Evolutionary conservation across 2,797 vertebrate species (phyloP).

Genomic region (Lophotriccus pileatus): DNA sequence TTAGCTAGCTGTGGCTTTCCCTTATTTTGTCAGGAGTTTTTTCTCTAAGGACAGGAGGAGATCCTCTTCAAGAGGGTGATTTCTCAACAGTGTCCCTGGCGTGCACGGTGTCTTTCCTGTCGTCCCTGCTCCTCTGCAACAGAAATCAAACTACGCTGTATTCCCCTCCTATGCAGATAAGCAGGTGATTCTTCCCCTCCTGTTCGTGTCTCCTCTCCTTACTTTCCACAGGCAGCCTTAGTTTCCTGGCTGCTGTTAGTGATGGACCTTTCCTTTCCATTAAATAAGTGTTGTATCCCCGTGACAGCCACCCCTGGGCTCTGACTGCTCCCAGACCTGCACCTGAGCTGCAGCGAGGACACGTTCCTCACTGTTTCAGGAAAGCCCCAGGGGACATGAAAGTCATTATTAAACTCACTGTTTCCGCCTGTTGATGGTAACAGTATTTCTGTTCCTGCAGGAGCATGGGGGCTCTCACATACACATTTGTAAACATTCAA

Average conservation of each 20-base stretch:
- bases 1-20: not conserved
- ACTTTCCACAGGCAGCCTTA: rapidly evolving
- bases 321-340: not conserved
- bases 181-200: not conserved
- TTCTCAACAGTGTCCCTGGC: not conserved
- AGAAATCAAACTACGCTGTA: not conserved
- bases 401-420: not conserved
- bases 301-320: rapidly evolving
- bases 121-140: not conserved
- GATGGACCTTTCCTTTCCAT: not conserved
- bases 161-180: not conserved
- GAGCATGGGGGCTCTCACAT: rapidly evolving
- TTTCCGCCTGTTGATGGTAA: not conserved
- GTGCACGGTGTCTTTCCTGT: rapidly evolving
- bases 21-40: not conserved
- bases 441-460: not conserved
- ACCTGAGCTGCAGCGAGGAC: rapidly evolving
- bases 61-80: not conserved
- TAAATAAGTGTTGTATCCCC: not conserved
- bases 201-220: not conserved
- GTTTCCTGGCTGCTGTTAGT: not conserved
- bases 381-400: not conserved
- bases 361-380: rapidly evolving
- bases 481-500: not conserved
- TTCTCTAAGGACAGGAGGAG: not conserved